Conservation (phyloP, 2,888 invertebrate species). For the Oscheius onirici region DNA sequence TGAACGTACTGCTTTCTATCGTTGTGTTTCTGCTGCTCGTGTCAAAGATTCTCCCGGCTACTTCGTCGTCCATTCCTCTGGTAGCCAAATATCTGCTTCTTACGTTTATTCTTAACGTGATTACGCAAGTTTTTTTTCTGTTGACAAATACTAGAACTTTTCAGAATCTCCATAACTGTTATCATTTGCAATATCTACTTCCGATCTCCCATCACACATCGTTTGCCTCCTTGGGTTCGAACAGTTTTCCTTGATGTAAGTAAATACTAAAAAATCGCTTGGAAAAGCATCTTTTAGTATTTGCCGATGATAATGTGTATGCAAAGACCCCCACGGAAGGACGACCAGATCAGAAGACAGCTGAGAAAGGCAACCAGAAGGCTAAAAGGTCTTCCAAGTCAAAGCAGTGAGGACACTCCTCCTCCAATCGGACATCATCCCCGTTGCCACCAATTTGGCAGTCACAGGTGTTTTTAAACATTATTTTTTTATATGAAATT, state of each 20-base stretch:
- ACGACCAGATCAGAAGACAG: slow-evolving; percentile 21
- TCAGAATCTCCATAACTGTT: slow-evolving; percentile 90
- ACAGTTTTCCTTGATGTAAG: slow-evolving; percentile 86
- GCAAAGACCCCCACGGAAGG: slow-evolving; percentile 81
- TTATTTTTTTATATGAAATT: too few relatives aligned
- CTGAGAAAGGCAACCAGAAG: slow-evolving; percentile 9
- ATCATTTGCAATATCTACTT: slow-evolving; percentile 99
- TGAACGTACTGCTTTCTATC: slow-evolving; percentile 97
- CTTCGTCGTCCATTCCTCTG: slow-evolving; percentile 90
- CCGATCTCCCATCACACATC: slow-evolving; percentile 93
- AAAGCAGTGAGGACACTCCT: too few relatives aligned
- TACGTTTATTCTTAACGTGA: slow-evolving; percentile 99
- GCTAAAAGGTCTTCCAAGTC: background rate
- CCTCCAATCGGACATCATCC: too few relatives aligned
- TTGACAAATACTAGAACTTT: too few relatives aligned
- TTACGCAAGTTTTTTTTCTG: slow-evolving; percentile 81
- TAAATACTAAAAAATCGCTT: background rate
- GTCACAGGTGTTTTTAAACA: too few relatives aligned
- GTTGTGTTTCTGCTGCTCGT: slow-evolving; percentile 98
- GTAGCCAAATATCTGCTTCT: slow-evolving; percentile 95
- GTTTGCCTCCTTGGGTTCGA: slow-evolving; percentile 95
- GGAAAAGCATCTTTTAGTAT: slow-evolving; percentile 74
- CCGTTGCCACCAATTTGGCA: too few relatives aligned
- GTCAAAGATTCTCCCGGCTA: slow-evolving; percentile 98
- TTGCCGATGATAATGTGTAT: slow-evolving; percentile 90